Percentiles rank a stretch among this genome's conserved stretches.
phyloP scores from a whole-genome alignment of 2,888 invertebrate genomes.

The Leptinotarsa rubiginosa region DNA sequence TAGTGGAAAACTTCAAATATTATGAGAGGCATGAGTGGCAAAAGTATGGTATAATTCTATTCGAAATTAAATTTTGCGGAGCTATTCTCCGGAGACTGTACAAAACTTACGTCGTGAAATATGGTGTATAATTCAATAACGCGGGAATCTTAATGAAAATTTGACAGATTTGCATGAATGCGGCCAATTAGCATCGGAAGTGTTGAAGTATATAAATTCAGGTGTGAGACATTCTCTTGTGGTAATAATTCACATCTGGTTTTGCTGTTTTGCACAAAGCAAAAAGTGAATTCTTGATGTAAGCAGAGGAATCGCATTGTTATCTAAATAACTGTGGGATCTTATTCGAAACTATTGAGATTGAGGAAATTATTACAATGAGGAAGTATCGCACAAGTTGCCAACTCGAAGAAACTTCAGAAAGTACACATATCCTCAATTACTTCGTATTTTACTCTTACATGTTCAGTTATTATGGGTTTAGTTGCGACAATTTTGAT shows the following conservation, averaged over 20 bases:
- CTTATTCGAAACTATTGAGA: no score
- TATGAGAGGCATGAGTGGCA: conserved; percentile 11
- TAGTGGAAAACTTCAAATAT: conserved; percentile 18
- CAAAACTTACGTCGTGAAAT: conserved; percentile 30
- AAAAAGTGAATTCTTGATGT: neutral
- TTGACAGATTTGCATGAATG: neutral
- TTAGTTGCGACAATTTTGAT: no score
- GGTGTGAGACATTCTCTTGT: neutral
- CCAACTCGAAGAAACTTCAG: no score
- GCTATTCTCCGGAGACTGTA: conserved; percentile 28
- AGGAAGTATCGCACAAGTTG: no score
- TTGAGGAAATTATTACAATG: no score
- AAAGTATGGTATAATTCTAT: conserved; percentile 15
- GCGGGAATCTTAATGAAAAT: conserved; percentile 12
- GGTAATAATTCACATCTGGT: neutral
- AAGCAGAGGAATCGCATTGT: no score
- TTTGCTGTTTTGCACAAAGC: neutral
- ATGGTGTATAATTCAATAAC: conserved; percentile 32
- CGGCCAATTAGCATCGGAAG: neutral
- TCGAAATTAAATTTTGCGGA: conserved; percentile 16
- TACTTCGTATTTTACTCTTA: neutral
- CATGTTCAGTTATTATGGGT: neutral
- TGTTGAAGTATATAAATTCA: neutral
- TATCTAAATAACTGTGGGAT: no score
- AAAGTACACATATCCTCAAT: no score